phyloP scores from a whole-genome alignment of 2,888 invertebrate genomes.

The Drosophila paramelanica region DNA sequence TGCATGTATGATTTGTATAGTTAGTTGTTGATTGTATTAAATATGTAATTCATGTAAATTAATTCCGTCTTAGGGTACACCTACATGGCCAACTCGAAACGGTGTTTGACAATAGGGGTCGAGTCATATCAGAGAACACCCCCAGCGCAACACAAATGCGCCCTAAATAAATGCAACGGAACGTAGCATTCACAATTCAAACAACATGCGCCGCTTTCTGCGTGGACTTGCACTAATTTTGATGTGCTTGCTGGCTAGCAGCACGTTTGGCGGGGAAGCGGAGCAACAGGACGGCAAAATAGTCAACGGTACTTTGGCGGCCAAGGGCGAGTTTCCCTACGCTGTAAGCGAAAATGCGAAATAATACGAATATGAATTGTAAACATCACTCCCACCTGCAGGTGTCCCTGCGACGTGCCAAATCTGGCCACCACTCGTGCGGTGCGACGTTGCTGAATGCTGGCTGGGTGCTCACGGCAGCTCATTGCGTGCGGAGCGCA shows the following conservation, averaged over 20 bases:
- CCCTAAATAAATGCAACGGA: slow-evolving; percentile 44
- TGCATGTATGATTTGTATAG: slow-evolving; percentile 3
- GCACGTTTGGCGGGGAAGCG: not conserved
- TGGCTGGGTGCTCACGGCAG: slow-evolving; percentile 82
- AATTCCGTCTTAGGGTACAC: slow-evolving; percentile 12
- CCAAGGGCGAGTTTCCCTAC: slow-evolving; percentile 78
- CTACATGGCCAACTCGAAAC: slow-evolving; percentile 40
- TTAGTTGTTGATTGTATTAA: not conserved
- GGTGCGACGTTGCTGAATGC: slow-evolving; percentile 81
- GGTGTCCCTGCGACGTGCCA: slow-evolving; percentile 75
- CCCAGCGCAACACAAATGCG: slow-evolving; percentile 3
- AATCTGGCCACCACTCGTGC: slow-evolving; percentile 78
- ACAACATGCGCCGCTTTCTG: slow-evolving; percentile 33
- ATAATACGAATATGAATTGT: not conserved
- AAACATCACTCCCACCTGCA: slow-evolving; percentile 12
- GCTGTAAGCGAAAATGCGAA: slow-evolving; percentile 61
- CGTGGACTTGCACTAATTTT: slow-evolving; percentile 8
- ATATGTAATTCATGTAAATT: slow-evolving; percentile 31
- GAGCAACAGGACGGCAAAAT: slow-evolving; percentile 65
- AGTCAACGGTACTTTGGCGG: slow-evolving; percentile 80
- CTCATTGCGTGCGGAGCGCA: slow-evolving; percentile 77
- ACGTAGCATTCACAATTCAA: not conserved
- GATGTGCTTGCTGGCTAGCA: not conserved
- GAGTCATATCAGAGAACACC: slow-evolving; percentile 26
- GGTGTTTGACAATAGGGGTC: slow-evolving; percentile 24